These are phyloP conservation scores for Epiblema foenella DNA, from an alignment of 2,888 invertebrate genomes.

Conservation along the genomic window DNA sequence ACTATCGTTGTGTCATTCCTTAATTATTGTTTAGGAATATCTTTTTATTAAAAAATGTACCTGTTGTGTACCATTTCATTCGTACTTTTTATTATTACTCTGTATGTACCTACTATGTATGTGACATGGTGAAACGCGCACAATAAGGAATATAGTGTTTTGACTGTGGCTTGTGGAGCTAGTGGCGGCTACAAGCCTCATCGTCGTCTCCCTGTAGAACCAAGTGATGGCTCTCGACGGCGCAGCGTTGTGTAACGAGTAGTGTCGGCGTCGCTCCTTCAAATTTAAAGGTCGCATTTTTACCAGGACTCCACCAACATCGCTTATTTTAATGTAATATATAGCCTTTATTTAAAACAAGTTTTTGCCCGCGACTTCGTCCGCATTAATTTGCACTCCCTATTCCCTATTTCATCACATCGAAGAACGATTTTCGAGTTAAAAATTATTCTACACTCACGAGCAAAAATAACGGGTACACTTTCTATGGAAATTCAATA, in stretches of 20 bases:
- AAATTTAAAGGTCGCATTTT: conserved; percentile 33
- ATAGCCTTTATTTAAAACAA: neutral
- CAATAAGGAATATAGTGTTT: neutral
- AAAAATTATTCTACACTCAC: too few relatives aligned
- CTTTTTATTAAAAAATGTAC: too few relatives aligned
- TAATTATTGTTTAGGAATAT: too few relatives aligned
- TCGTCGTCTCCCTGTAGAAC: conserved; percentile 22
- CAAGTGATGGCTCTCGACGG: conserved; percentile 38
- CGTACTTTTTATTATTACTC: neutral
- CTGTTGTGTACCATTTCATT: neutral
- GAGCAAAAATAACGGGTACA: too few relatives aligned
- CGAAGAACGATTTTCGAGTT: too few relatives aligned
- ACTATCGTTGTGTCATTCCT: too few relatives aligned
- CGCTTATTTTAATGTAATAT: neutral
- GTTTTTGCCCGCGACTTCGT: too few relatives aligned
- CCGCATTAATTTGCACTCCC: too few relatives aligned
- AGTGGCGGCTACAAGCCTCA: conserved; percentile 24
- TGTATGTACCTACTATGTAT: too few relatives aligned
- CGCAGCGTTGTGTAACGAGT: conserved; percentile 41
- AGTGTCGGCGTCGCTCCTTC: conserved; percentile 20
- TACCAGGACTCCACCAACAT: neutral
- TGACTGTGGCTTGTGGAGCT: conserved; percentile 22
- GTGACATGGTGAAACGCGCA: neutral
- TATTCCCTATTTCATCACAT: too few relatives aligned
- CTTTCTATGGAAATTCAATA: too few relatives aligned